Percentiles rank a stretch among this genome's conserved stretches.
phyloP scores from a whole-genome alignment of 2,888 invertebrate species.

The Baronia brevicornis region DNA sequence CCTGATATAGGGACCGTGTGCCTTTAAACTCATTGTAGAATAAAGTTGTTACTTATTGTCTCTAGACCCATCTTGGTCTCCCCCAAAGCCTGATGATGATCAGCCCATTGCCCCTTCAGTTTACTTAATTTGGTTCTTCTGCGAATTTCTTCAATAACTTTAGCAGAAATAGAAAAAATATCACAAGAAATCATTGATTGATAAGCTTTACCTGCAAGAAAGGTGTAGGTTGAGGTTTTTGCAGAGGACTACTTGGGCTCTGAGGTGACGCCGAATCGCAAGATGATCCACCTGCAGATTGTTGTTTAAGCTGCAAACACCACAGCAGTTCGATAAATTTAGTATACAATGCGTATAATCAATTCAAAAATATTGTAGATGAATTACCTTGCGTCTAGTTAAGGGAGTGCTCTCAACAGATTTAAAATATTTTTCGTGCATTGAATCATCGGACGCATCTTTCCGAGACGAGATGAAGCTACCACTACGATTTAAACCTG shows the following conservation, averaged over 20 bases:
- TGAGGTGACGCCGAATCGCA: conserved; percentile 78
- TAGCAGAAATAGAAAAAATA: no score
- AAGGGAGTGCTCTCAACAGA: conserved; percentile 82
- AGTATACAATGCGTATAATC: not conserved
- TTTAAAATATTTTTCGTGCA: conserved; percentile 87
- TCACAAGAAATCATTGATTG: no score
- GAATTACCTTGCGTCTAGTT: conserved; percentile 69
- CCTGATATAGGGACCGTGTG: no score
- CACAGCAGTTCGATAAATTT: conserved; percentile 9
- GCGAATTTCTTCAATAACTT: no score
- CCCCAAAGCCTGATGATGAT: no score
- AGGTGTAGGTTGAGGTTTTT: conserved; percentile 61
- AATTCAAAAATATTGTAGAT: conserved; percentile 1
- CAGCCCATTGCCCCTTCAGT: no score
- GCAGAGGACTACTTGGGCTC: conserved; percentile 76
- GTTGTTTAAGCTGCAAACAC: conserved; percentile 56
- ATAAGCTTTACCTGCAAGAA: conserved; percentile 48
- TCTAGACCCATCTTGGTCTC: no score
- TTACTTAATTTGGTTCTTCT: no score
- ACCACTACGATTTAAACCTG: conserved; percentile 69
- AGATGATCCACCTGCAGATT: conserved; percentile 67
- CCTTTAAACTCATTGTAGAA: no score
- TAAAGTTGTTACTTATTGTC: no score
- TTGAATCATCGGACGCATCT: conserved; percentile 84
- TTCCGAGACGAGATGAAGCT: conserved; percentile 75